phyloP scores from a whole-genome alignment of 2,797 vertebrate species.

The Coregonus suidteri region DNA sequence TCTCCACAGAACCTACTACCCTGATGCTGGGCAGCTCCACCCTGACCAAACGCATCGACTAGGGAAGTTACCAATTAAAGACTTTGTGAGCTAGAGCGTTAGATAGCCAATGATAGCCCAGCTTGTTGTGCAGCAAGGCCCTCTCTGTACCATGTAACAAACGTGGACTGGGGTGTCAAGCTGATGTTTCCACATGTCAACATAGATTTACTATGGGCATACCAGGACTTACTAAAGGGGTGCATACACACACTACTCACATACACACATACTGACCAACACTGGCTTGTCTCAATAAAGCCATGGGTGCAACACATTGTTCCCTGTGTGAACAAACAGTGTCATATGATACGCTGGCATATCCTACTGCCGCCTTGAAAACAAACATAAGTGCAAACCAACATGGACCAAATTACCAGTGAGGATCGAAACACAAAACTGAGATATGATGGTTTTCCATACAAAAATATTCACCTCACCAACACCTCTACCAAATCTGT shows the following conservation, averaged over 20 bases:
- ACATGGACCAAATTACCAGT: conserved; percentile 35
- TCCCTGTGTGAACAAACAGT: conserved; percentile 50
- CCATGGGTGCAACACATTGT: conserved; percentile 47
- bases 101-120: conserved; percentile 9
- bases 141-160: conserved; percentile 67
- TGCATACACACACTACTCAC: neutral
- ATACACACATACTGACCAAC: conserved; percentile 19
- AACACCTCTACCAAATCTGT: neutral
- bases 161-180: conserved; percentile 70
- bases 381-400: conserved; percentile 42
- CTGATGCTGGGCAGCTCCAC: neutral
- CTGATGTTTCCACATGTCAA: conserved; percentile 73
- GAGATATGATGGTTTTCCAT: neutral
- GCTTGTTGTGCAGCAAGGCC: conserved; percentile 48
- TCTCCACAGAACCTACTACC: neutral
- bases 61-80: neutral
- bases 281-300: conserved; percentile 18
- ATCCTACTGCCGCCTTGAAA: conserved; percentile 35
- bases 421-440: neutral
- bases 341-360: conserved; percentile 41
- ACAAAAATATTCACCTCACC: neutral
- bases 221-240: conserved; percentile 14
- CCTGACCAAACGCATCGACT: neutral
- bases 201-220: conserved; percentile 57
- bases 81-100: neutral